These are phyloP conservation scores for Urocolius indicus DNA, from an alignment of 2,113 vertebrate species.

Conservation along the genomic window DNA sequence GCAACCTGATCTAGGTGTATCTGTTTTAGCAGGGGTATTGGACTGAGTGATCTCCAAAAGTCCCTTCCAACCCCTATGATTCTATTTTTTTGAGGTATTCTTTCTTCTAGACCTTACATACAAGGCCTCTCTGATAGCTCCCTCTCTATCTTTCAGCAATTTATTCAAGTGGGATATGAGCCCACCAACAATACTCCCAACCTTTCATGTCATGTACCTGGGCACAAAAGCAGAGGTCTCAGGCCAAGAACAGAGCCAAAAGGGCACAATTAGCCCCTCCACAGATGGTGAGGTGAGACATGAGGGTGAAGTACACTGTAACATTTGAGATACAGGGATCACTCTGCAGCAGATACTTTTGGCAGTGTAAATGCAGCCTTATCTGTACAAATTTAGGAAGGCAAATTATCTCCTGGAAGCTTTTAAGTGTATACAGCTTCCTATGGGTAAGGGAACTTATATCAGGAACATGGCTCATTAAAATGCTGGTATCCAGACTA, in stretches of 20 bases:
- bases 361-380: neutral
- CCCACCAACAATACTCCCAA: neutral
- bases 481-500: neutral
- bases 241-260: neutral
- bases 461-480: neutral
- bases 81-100: too few relatives aligned
- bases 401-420: neutral
- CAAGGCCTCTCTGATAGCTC: neutral
- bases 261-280: fast-evolving
- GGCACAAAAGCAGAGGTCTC: neutral
- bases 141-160: neutral
- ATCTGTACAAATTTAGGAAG: neutral
- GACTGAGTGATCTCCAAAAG: too few relatives aligned
- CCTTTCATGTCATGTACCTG: neutral
- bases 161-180: neutral
- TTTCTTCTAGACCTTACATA: neutral
- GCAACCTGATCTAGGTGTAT: too few relatives aligned
- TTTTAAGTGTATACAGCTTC: neutral
- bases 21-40: too few relatives aligned
- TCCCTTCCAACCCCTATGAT: too few relatives aligned
- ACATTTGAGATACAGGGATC: neutral
- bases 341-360: neutral
- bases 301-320: neutral
- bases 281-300: neutral
- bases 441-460: neutral